A percentile compares a stretch with the other conserved stretches of the same genome.
Conservation (phyloP, 2,888 invertebrate genomes). For the Globia sparganii region DNA sequence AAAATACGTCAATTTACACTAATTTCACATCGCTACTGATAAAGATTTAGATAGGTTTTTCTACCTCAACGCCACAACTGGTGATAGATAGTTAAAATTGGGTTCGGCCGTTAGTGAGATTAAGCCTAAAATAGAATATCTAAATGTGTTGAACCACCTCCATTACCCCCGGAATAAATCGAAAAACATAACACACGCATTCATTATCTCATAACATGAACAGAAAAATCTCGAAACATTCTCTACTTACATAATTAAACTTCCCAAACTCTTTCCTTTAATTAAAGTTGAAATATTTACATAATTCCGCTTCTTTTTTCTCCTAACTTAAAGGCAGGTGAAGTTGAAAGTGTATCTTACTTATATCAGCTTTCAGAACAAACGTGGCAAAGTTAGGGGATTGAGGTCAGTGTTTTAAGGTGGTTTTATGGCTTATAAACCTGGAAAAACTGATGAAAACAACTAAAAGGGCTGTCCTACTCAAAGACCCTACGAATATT, state of each 20-base stretch:
- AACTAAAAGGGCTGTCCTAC: neutral
- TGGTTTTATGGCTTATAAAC: neutral
- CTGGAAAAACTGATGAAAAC: neutral
- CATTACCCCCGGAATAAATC: neutral
- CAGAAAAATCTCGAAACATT: constrained; percentile 7
- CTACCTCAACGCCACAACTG: too few species aligned
- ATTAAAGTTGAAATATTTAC: neutral
- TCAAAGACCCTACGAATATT: neutral
- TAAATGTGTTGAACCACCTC: neutral
- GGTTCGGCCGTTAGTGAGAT: too few species aligned
- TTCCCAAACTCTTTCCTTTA: constrained; percentile 7
- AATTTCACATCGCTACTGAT: too few species aligned
- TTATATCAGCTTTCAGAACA: neutral
- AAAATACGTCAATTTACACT: too few species aligned
- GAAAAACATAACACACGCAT: constrained; percentile 1
- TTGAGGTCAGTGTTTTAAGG: neutral
- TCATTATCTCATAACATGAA: neutral
- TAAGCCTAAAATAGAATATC: neutral
- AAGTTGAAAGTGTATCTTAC: neutral
- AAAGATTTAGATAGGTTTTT: too few species aligned
- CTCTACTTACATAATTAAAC: neutral
- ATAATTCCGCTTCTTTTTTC: constrained; percentile 15
- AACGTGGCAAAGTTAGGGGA: neutral
- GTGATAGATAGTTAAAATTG: too few species aligned
- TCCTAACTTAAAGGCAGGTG: neutral